phyloP scores from a whole-genome alignment of 2,888 invertebrate genomes.

The Onthophagus sagittarius region DNA sequence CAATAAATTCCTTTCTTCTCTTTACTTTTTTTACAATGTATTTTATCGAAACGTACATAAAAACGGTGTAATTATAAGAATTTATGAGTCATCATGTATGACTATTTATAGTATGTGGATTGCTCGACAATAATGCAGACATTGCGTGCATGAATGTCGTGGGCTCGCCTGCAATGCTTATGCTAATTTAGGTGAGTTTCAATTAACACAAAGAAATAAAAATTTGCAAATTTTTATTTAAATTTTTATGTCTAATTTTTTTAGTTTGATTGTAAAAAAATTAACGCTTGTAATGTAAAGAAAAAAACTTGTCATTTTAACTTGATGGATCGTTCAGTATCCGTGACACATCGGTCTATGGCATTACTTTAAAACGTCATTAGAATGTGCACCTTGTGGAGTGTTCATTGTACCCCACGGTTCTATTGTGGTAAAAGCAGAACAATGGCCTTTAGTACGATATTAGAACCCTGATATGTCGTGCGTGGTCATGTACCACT shows the following conservation, averaged over 20 bases:
- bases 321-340: neutral
- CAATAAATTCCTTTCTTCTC: neutral
- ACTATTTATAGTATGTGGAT: neutral
- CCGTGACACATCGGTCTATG: neutral
- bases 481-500: neutral
- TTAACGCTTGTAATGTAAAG: no score
- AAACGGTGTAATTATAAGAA: neutral
- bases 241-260: no score
- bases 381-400: neutral
- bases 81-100: neutral
- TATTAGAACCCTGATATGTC: neutral
- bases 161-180: neutral
- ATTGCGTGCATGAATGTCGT: neutral
- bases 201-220: neutral
- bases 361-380: neutral
- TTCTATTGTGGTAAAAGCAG: neutral
- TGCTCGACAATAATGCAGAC: neutral
- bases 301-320: neutral
- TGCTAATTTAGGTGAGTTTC: neutral
- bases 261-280: no score
- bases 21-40: no score
- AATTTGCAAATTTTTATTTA: neutral
- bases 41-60: neutral
- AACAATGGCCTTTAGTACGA: neutral
- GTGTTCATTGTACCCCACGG: neutral